Conservation (phyloP, 2,888 invertebrate species). For the Arge pagana region DNA sequence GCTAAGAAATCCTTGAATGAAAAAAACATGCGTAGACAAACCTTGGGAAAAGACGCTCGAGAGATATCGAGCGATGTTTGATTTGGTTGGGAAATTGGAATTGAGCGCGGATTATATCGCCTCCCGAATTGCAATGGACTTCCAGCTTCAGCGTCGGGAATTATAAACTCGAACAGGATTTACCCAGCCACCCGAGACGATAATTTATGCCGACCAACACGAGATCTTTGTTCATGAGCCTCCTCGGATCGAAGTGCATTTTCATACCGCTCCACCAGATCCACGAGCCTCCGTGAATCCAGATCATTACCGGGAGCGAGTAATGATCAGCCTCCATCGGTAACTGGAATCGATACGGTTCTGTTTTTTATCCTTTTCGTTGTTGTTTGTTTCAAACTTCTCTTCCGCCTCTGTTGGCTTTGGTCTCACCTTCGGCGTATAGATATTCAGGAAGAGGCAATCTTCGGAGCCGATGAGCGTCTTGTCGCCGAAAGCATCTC, state of each 20-base stretch:
- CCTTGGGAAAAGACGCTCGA: background rate
- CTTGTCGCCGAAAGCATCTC: slow-evolving; percentile 4
- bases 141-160: too few species aligned
- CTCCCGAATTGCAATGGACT: too few species aligned
- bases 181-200: slow-evolving; percentile 18
- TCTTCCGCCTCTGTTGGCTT: too few species aligned
- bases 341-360: background rate
- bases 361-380: too few species aligned
- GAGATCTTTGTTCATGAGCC: slow-evolving; percentile 18
- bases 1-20: slow-evolving; percentile 14
- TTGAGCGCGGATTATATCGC: background rate
- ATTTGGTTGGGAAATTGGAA: background rate
- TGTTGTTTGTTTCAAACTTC: too few species aligned
- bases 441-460: slow-evolving; percentile 8
- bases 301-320: slow-evolving; percentile 15
- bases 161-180: background rate
- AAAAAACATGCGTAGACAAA: background rate
- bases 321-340: slow-evolving; percentile 8
- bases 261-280: slow-evolving; percentile 17
- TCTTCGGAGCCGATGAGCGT: slow-evolving; percentile 15
- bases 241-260: slow-evolving; percentile 10
- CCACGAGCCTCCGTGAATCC: slow-evolving; percentile 18
- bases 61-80: background rate
- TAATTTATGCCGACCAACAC: slow-evolving; percentile 10
- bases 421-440: slow-evolving; percentile 17